Conservation (phyloP, 2,797 vertebrate genomes). For the Helarctos malayanus region DNA sequence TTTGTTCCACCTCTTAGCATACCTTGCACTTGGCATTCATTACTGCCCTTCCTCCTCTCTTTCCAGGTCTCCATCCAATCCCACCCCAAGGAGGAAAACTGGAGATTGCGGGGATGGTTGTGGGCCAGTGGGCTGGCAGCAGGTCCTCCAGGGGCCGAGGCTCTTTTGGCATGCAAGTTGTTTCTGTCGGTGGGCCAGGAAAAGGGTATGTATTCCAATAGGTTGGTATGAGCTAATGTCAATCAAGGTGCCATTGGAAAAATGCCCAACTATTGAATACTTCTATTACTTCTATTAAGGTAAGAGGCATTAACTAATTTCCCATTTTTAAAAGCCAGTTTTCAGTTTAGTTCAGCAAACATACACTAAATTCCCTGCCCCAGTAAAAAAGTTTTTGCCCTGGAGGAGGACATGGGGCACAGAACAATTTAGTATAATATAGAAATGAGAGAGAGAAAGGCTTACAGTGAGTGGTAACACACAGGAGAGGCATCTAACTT, state of each 20-base stretch:
- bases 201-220: slow-evolving; percentile 88
- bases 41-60: slow-evolving; percentile 36
- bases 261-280: slow-evolving; percentile 36
- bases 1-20: neutral
- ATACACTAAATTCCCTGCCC: slow-evolving; percentile 45
- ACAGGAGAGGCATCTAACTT: slow-evolving; percentile 21
- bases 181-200: slow-evolving; percentile 94
- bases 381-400: slow-evolving; percentile 25
- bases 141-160: slow-evolving; percentile 94
- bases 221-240: slow-evolving; percentile 57
- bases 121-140: slow-evolving; percentile 97
- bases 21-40: neutral
- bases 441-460: neutral
- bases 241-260: slow-evolving; percentile 45
- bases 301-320: slow-evolving; percentile 57
- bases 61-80: slow-evolving; percentile 94
- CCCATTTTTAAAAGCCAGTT: slow-evolving; percentile 45
- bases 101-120: slow-evolving; percentile 97
- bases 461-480: neutral
- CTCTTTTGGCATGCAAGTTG: slow-evolving; percentile 96
- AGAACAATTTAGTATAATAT: slow-evolving; percentile 41
- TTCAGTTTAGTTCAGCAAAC: slow-evolving; percentile 63
- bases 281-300: slow-evolving; percentile 56
- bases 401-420: neutral
- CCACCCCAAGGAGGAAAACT: slow-evolving; percentile 96